Conservation (phyloP, 2,113 vertebrate genomes). For the Corapipo altera region DNA sequence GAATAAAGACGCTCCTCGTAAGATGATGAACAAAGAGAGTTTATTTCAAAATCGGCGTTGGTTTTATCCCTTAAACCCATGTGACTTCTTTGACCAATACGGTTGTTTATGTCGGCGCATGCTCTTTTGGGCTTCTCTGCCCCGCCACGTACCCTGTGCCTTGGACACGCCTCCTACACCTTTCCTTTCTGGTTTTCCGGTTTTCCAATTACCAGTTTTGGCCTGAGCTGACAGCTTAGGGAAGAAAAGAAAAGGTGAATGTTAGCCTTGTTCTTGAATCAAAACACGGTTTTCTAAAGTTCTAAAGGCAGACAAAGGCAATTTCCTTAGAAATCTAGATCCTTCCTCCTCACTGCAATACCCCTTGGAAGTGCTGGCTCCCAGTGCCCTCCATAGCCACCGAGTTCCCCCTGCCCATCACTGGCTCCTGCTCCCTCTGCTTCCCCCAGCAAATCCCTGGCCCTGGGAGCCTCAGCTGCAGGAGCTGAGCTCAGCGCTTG, state of each 20-base stretch:
- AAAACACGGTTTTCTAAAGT: neutral
- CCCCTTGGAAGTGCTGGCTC: neutral
- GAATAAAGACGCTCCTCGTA: too few species aligned
- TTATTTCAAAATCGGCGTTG: too few species aligned
- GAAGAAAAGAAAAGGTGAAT: neutral
- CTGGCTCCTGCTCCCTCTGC: neutral
- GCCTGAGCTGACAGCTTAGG: neutral
- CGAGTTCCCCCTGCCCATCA: fast-evolving
- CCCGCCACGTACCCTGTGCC: too few species aligned
- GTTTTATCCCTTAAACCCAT: too few species aligned
- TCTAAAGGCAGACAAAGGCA: neutral
- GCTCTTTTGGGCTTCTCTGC: too few species aligned
- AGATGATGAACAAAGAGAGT: too few species aligned
- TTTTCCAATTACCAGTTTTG: neutral
- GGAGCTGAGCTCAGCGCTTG: neutral
- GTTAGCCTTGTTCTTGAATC: neutral
- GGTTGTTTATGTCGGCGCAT: too few species aligned
- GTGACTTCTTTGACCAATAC: too few species aligned
- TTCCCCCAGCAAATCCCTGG: neutral
- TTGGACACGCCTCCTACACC: too few species aligned
- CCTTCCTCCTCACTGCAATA: neutral
- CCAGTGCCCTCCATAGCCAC: neutral
- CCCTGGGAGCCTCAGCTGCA: neutral
- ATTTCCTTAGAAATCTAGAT: neutral
- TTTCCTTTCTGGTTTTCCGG: neutral